Percentiles rank a stretch among this genome's conserved stretches.
Evolutionary conservation across 2,113 vertebrate species (phyloP).

Genomic region (western clawed frog (Xenopus tropicalis)): UCB_Xtro_10.0 CM004451.2:13856501-13857000

Average conservation of each 20-base stretch:
- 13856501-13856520: too few relatives aligned
- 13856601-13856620: too few relatives aligned
- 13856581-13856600: too few relatives aligned
- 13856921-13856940: background rate
- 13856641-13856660: background rate
- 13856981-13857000: too few relatives aligned
- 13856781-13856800: constrained; percentile 38
- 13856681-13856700: constrained; percentile 16
- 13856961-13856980: too few relatives aligned
- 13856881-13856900: background rate
- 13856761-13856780: constrained; percentile 30
- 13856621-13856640: background rate
- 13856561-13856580: too few relatives aligned
- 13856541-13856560: too few relatives aligned
- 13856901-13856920: background rate
- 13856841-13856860: background rate
- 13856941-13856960: background rate
- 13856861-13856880: constrained; percentile 30
- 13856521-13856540: too few relatives aligned
- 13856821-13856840: constrained; percentile 15
- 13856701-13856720: constrained; percentile 23
- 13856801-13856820: constrained; percentile 25
- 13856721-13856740: background rate
- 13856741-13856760: constrained; percentile 18
- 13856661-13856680: constrained; percentile 17